Evolutionary conservation across 2,888 invertebrate genomes (phyloP).

Genomic region (Erpobdella octoculata): DNA sequence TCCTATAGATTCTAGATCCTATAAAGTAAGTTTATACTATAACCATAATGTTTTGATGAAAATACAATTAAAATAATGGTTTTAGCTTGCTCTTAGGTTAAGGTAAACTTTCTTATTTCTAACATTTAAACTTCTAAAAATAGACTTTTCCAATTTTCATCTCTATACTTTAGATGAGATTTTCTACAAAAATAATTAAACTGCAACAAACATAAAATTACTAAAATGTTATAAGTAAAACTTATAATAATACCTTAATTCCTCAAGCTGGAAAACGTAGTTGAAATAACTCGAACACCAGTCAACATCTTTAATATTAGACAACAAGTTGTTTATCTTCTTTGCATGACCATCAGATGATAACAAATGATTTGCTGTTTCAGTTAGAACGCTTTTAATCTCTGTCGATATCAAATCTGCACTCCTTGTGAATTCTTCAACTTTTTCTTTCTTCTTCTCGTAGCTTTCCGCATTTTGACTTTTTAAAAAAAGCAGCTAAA

Average conservation of each 20-base stretch:
- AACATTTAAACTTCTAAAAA: background rate
- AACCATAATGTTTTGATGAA: too few species aligned
- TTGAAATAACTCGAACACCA: slow-evolving; percentile 43
- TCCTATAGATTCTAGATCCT: too few species aligned
- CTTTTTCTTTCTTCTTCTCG: background rate
- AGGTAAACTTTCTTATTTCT: background rate
- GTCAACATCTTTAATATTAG: slow-evolving; percentile 43
- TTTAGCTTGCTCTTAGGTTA: too few species aligned
- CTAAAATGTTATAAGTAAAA: too few species aligned
- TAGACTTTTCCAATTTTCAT: background rate
- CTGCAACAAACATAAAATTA: too few species aligned
- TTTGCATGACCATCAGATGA: slow-evolving; percentile 25
- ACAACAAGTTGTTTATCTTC: slow-evolving; percentile 25
- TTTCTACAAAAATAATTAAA: too few species aligned
- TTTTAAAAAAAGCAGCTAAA: too few species aligned
- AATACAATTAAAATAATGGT: too few species aligned
- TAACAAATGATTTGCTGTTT: background rate
- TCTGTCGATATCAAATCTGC: slow-evolving; percentile 8
- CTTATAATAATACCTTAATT: slow-evolving; percentile 48
- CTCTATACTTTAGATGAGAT: background rate
- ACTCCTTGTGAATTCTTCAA: background rate
- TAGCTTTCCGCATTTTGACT: background rate
- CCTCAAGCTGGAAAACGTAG: slow-evolving; percentile 43
- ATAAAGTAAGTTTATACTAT: too few species aligned
- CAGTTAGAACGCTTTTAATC: background rate